Percentiles rank a stretch among this genome's conserved stretches.
phyloP scores from a whole-genome alignment of 92 coral and sea anemone genomes.

The Heteractis magnifica region DNA sequence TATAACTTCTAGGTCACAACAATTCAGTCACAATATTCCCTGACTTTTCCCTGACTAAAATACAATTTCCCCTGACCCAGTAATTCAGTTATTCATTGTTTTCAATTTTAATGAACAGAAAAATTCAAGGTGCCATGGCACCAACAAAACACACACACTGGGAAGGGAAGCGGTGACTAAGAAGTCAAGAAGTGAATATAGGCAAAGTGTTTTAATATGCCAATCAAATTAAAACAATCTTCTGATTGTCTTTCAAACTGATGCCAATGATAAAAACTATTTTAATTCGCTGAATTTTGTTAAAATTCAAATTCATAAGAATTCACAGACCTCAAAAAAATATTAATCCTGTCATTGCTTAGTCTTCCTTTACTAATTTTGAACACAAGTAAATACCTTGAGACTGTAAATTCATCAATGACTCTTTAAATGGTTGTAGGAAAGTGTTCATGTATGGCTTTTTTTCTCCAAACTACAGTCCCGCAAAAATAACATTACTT shows the following conservation, averaged over 20 bases:
- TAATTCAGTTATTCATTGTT: background rate
- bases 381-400: background rate
- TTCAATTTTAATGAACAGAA: slow-evolving; percentile 4
- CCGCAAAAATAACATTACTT: slow-evolving; percentile 39
- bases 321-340: background rate
- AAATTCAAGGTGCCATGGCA: background rate
- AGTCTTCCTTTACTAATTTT: background rate
- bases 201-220: background rate
- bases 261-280: slow-evolving; percentile 4
- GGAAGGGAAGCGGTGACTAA: background rate
- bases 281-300: background rate
- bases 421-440: slow-evolving; percentile 30
- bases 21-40: background rate
- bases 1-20: background rate
- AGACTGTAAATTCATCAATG: background rate
- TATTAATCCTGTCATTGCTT: too few relatives aligned
- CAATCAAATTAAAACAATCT: background rate
- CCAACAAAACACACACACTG: slow-evolving; percentile 7
- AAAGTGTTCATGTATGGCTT: slow-evolving; percentile 42
- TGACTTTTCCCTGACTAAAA: too few relatives aligned
- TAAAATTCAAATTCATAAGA: too few relatives aligned
- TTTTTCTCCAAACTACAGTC: slow-evolving; percentile 47
- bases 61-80: background rate
- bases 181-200: background rate
- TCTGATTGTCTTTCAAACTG: background rate